Percentiles rank a stretch among this genome's conserved stretches.
phyloP scores from a whole-genome alignment of 2,888 invertebrate genomes.

The Ischnus inquisitorius region DNA sequence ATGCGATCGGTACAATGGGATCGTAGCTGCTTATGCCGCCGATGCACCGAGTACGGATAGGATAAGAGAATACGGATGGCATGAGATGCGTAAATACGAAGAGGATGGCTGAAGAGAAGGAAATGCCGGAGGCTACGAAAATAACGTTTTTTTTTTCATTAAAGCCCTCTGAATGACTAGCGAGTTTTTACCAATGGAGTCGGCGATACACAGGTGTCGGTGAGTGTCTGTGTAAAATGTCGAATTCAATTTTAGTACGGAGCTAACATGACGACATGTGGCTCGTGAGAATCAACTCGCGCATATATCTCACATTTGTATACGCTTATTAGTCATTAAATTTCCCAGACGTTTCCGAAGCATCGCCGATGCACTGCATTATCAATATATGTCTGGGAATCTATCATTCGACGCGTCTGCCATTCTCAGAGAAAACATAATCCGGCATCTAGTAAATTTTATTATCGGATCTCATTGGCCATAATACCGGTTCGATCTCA shows the following conservation, averaged over 20 bases:
- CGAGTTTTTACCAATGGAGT: no score
- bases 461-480: no score
- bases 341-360: slow-evolving; percentile 5
- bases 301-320: no score
- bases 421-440: no score
- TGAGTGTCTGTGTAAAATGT: no score
- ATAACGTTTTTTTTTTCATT: background rate
- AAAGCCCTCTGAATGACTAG: no score
- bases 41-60: background rate
- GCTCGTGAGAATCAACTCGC: background rate
- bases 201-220: no score
- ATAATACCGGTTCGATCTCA: no score
- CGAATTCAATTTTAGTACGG: no score
- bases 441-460: no score
- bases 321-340: background rate
- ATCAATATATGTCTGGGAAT: background rate
- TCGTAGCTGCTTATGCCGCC: background rate
- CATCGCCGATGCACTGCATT: background rate
- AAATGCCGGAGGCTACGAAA: slow-evolving; percentile 5
- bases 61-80: background rate
- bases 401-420: no score
- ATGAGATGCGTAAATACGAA: background rate
- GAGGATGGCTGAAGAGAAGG: background rate
- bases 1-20: slow-evolving; percentile 6
- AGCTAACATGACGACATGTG: background rate